A percentile compares a stretch with the other conserved stretches of the same genome.
Conservation (phyloP, 2,888 invertebrate genomes). For the Deilephila porcellus region DNA sequence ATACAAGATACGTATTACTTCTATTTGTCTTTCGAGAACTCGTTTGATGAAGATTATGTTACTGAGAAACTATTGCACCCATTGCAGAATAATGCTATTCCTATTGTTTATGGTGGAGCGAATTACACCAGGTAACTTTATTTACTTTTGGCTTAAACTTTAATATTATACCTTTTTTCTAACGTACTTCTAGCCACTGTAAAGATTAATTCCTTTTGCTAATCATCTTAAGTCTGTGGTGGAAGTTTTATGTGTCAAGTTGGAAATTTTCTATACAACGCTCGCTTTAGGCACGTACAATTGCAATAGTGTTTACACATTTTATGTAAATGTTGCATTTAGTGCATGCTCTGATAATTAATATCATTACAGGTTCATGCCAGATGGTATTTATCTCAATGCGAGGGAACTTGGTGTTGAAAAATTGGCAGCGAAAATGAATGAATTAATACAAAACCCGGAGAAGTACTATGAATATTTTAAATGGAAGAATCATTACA, state of each 20-base stretch:
- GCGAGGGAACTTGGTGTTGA: constrained; percentile 55
- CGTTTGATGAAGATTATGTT: constrained; percentile 63
- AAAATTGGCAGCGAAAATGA: constrained; percentile 61
- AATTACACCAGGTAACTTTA: constrained; percentile 57
- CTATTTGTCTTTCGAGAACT: constrained; percentile 70
- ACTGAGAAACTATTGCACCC: constrained; percentile 65
- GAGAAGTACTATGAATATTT: constrained; percentile 66
- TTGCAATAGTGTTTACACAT: neutral
- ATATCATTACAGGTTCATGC: constrained; percentile 67
- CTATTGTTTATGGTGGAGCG: constrained; percentile 88
- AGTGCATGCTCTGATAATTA: neutral
- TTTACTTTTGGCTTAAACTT: neutral
- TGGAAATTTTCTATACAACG: too few relatives aligned
- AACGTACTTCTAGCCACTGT: too few relatives aligned
- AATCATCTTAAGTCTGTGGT: too few relatives aligned
- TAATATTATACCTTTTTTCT: neutral
- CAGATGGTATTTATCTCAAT: constrained; percentile 70
- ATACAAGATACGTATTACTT: constrained; percentile 56
- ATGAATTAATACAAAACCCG: constrained; percentile 59
- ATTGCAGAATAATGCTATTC: constrained; percentile 81
- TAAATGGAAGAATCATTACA: constrained; percentile 71
- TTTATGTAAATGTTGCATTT: neutral
- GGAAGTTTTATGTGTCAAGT: too few relatives aligned
- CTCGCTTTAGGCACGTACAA: too few relatives aligned
- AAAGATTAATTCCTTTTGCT: too few relatives aligned